Evolutionary conservation across 2,797 vertebrate genomes (phyloP), one percentile per base, ranked within the genome.

Genomic region (Gadopsis bispinosus): DNA sequence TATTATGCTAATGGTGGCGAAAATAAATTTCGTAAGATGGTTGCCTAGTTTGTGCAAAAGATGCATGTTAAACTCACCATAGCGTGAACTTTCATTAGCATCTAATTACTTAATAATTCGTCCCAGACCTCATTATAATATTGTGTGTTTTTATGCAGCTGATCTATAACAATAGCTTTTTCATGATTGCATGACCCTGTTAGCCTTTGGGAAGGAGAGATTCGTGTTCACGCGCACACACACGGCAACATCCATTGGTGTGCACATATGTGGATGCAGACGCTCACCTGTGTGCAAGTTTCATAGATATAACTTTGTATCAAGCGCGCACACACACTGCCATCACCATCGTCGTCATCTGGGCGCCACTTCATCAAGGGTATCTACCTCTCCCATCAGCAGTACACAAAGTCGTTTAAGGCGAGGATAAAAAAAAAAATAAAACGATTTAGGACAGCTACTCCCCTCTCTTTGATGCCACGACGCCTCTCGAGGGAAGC

Each of bases 31-130:
- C 11, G 70, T 11, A 39, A 37, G 29, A 35, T 56, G 3, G 33
- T 70, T 53, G 53, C 35, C 8, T 1, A 14, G 50, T 83, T 81
- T 70, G 63, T 31, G 58, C 61, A 75, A 75, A 83, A 71, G 31
- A 80, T 53, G 45, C 83, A 76, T 71, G 75, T 77, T 77, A 41
- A 68, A 50, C 53, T 76, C 76, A 72, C 12, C 45, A 58, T 37
- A 45, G 80, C 26, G 1, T 84, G 75, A 80, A 73, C 69, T 86
- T 87, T 81, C 65, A 89, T 91, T 92, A 83, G 79, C 86, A 85
- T 88, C 83, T 87, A 82, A 91, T 87, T 77, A 81, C 66, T 75
- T 69, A 14, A 77, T 76, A 47, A 81, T 86, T 85, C 83, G 58
- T 84, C 76, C 55, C 11, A 60, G 63, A 63, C 37, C 56, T 83